These are phyloP conservation scores for Scelioninae gen. 1 DNA, from an alignment of 2,888 invertebrate species.

Conservation along the genomic window DNA sequence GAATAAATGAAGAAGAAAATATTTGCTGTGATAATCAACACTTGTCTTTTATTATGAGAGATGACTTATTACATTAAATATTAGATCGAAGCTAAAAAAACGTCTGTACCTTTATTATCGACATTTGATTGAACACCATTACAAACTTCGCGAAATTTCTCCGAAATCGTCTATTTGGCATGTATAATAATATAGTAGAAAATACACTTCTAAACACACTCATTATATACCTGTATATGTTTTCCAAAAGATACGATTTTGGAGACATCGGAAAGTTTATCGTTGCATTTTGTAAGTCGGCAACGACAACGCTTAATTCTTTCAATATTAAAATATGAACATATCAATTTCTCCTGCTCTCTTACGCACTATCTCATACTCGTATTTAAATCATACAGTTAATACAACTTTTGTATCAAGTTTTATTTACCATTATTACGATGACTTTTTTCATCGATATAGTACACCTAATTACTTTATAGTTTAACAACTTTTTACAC, in stretches of 20 bases:
- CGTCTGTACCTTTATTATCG: slow-evolving; percentile 70
- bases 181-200: slow-evolving; percentile 73
- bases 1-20: neutral
- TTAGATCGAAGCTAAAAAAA: slow-evolving; percentile 74
- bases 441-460: slow-evolving; percentile 79
- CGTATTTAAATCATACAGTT: slow-evolving; percentile 66
- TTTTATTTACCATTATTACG: slow-evolving; percentile 64
- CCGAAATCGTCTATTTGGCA: slow-evolving; percentile 67
- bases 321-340: slow-evolving; percentile 83
- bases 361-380: slow-evolving; percentile 75
- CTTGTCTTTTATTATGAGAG: slow-evolving; percentile 74
- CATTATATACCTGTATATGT: slow-evolving; percentile 72
- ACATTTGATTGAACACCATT: slow-evolving; percentile 75
- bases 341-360: slow-evolving; percentile 81
- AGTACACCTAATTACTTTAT: slow-evolving; percentile 80
- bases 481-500: slow-evolving; percentile 84
- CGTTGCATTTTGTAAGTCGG: slow-evolving; percentile 78
- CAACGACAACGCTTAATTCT: slow-evolving; percentile 76
- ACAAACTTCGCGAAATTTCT: slow-evolving; percentile 69
- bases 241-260: slow-evolving; percentile 80
- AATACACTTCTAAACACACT: slow-evolving; percentile 75
- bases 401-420: slow-evolving; percentile 67
- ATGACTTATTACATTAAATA: slow-evolving; percentile 75
- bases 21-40: slow-evolving; percentile 71
- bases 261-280: slow-evolving; percentile 76